These are phyloP conservation scores for Drosophila phalerata DNA, from an alignment of 2,888 invertebrate genomes.

Conservation along the genomic window DNA sequence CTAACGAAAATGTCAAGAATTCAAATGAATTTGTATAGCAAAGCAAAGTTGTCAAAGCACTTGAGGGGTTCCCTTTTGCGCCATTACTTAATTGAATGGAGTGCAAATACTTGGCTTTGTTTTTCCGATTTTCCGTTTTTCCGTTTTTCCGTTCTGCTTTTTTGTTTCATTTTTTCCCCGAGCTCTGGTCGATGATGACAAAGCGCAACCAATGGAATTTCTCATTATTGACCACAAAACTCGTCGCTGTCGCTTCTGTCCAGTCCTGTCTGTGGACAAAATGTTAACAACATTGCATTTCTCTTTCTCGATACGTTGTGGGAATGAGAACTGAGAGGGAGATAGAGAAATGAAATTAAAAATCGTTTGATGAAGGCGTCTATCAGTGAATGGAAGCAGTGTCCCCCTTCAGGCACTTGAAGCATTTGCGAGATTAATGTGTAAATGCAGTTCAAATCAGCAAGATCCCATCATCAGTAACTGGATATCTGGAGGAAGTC, in stretches of 20 bases:
- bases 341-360: slow-evolving; percentile 68
- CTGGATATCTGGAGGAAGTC: slow-evolving; percentile 1
- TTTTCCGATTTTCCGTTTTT: slow-evolving; percentile 21
- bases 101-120: slow-evolving; percentile 69
- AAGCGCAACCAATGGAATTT: slow-evolving; percentile 73
- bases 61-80: slow-evolving; percentile 25
- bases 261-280: slow-evolving; percentile 20
- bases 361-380: slow-evolving; percentile 72
- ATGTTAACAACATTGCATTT: slow-evolving; percentile 63
- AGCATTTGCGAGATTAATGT: slow-evolving; percentile 63
- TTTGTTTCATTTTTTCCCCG: slow-evolving; percentile 8
- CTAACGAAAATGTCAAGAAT: slow-evolving; percentile 64
- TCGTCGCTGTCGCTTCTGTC: slow-evolving; percentile 33
- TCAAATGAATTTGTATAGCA: slow-evolving; percentile 65
- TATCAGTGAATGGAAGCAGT: slow-evolving; percentile 43
- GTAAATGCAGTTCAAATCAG: slow-evolving; percentile 60
- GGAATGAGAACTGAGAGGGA: slow-evolving; percentile 9
- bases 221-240: slow-evolving; percentile 77
- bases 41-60: slow-evolving; percentile 51
- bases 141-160: neutral
- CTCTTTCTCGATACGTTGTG: slow-evolving; percentile 26
- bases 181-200: slow-evolving; percentile 54
- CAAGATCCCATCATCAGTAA: slow-evolving; percentile 7
- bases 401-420: slow-evolving; percentile 39
- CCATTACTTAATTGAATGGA: slow-evolving; percentile 76